Evolutionary conservation across 2,113 vertebrate species (phyloP).

Genomic region (Heptranchias perlo): DNA sequence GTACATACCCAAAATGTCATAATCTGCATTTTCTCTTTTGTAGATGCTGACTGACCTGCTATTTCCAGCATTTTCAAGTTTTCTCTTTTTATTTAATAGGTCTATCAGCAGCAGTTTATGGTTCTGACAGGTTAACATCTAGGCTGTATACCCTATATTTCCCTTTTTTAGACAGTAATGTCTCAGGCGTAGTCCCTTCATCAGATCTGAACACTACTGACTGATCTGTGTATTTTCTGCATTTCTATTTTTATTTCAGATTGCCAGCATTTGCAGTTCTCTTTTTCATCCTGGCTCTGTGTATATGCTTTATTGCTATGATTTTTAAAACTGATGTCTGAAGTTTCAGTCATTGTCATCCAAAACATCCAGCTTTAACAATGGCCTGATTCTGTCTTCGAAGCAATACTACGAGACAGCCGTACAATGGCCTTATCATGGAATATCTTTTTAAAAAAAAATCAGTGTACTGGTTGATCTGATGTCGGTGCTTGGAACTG

Average conservation of each 20-base stretch:
- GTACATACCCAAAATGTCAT: not conserved
- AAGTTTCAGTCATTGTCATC: not conserved
- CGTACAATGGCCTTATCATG: not conserved
- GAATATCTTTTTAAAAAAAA: not conserved
- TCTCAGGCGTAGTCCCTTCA: not conserved
- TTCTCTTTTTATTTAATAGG: not conserved
- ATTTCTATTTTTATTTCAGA: not conserved
- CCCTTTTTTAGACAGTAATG: not conserved
- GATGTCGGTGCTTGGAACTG: constrained; percentile 12
- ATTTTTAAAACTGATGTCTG: not conserved
- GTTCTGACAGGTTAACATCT: not conserved
- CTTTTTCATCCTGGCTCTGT: not conserved
- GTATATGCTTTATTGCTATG: not conserved
- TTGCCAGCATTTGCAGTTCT: not conserved
- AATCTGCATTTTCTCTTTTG: not conserved
- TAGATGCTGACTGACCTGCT: not conserved
- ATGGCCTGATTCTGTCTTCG: constrained; percentile 3
- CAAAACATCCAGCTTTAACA: not conserved
- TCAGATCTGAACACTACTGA: not conserved
- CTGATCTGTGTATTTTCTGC: not conserved
- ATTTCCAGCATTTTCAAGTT: not conserved
- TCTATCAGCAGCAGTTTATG: not conserved
- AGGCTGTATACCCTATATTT: not conserved
- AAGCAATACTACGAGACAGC: not conserved
- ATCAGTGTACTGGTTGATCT: not conserved